Evolutionary conservation across 1,140 invertebrate genomes (phyloP).

Genomic region (Brachystomella parvula): DNA sequence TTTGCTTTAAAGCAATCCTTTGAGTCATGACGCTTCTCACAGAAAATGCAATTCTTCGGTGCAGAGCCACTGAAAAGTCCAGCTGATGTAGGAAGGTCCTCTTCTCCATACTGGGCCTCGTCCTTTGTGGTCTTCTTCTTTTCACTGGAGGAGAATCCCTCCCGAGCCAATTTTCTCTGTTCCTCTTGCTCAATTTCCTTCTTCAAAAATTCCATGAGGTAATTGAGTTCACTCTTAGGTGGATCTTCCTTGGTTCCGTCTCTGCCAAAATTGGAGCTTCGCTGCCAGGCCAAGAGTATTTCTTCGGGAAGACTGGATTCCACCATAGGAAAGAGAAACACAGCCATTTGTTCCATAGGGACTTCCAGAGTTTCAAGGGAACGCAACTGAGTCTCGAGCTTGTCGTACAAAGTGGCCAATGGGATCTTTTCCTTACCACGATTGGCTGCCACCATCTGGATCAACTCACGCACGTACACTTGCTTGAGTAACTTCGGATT

Average conservation of each 20-base stretch:
- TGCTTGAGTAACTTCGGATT: not conserved
- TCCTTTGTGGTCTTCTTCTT: not conserved
- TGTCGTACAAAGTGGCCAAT: not conserved
- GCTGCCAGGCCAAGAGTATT: constrained; percentile 38
- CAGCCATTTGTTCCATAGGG: not conserved
- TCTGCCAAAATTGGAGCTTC: constrained; percentile 9
- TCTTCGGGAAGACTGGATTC: constrained; percentile 40
- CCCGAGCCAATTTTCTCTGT: not conserved
- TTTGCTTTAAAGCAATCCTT: not conserved
- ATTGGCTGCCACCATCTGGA: not conserved
- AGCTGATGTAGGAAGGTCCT: not conserved
- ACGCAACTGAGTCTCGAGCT: constrained; percentile 12
- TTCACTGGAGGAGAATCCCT: not conserved
- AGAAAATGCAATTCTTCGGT: constrained; percentile 4
- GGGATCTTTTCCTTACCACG: constrained; percentile 1
- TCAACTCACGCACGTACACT: constrained; percentile 16
- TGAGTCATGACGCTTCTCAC: constrained; percentile 2
- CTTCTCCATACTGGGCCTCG: not conserved
- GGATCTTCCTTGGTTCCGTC: constrained; percentile 9
- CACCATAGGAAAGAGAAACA: constrained; percentile 15
- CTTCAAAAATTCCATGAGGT: constrained; percentile 12
- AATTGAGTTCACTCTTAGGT: not conserved
- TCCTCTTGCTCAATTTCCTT: not conserved
- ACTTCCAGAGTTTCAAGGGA: constrained; percentile 8
- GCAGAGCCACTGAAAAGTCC: not conserved